phyloP scores from a whole-genome alignment of 1,140 invertebrate species.

The Drosophila aff. region DNA sequence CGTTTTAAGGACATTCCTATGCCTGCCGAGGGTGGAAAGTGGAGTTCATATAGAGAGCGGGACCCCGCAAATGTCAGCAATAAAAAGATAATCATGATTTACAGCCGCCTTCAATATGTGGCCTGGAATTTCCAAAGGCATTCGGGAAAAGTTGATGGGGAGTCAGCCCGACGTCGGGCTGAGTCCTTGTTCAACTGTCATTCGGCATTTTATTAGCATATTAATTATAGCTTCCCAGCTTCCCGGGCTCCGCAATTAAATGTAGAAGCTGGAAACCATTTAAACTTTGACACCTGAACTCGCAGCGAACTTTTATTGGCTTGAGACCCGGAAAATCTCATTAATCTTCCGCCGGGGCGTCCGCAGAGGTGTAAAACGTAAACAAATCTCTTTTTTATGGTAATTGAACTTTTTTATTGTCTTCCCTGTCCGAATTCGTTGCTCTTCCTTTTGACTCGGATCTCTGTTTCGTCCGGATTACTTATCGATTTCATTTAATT shows the following conservation, averaged over 20 bases:
- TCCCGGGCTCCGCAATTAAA: slow-evolving; percentile 62
- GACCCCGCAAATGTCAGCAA: slow-evolving; percentile 58
- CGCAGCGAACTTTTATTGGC: slow-evolving; percentile 43
- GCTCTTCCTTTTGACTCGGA: slow-evolving; percentile 24
- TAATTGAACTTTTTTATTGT: slow-evolving; percentile 70
- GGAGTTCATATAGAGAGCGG: slow-evolving; percentile 48
- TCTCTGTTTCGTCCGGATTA: slow-evolving; percentile 38
- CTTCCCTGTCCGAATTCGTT: slow-evolving; percentile 32
- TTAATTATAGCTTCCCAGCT: slow-evolving; percentile 64
- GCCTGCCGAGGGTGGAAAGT: slow-evolving; percentile 24
- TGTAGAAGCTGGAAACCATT: slow-evolving; percentile 46
- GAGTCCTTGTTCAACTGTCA: slow-evolving; percentile 65
- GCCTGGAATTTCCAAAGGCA: slow-evolving; percentile 31
- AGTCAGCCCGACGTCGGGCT: slow-evolving; percentile 8
- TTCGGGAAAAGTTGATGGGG: slow-evolving; percentile 23
- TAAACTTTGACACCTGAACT: slow-evolving; percentile 76
- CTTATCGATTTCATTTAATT: slow-evolving; percentile 80
- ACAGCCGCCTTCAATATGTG: slow-evolving; percentile 63
- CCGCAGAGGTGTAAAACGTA: slow-evolving; percentile 68
- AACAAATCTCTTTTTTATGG: slow-evolving; percentile 81
- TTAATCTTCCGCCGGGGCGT: slow-evolving; percentile 59
- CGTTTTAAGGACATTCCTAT: slow-evolving; percentile 31
- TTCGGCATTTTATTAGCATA: slow-evolving; percentile 78
- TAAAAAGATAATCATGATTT: slow-evolving; percentile 82
- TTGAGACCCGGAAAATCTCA: slow-evolving; percentile 53